Base-by-base conservation (phyloP, 2,888 invertebrate species). In the Tiliacea aurago region DNA sequence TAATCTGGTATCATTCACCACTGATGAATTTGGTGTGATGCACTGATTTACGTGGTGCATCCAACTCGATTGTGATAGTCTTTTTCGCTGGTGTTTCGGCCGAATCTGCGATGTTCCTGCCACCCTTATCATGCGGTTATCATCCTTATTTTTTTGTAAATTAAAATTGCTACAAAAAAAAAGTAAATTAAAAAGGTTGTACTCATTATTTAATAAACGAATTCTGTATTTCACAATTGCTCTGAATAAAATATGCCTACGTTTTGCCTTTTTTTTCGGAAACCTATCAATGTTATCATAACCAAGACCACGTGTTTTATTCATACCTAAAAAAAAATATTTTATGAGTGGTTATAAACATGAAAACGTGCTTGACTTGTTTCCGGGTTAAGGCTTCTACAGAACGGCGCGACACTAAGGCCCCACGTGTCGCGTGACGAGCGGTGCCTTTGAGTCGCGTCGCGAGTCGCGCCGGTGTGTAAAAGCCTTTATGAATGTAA, bases 1-100 rank as follows among this genome's bases (percentile, higher is more conserved):
- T 87, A 83, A 74, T 74, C 70, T 45, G 51, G 62, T 41, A 86
- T 78, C 82, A 81, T 28, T 74, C 80, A 77, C 66, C 72, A 71
- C 58, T 43, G 23, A 73, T 58, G 61, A 73, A 76, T 70, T 66
- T 78, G 63, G 55, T 53, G 49, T 64, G 61, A 76, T 79, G 80
- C 53, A 65, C 69, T 75, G 49, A 55, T 63, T 61, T 66, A 74
- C 41, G 43, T 41, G 43, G 43, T 65, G 55, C n/a, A 67, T 73
- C 69, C 56, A 51, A 47, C 37, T 18, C 23, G 41, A 37, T 58
- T 47, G 5, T 64, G 7, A 7, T 0, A 11, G 15, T 28, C 49
- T 37, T 65, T 28, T 62, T 56, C 13, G 55, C 49, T 45, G 51
- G 47, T 37, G 1, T 41, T 56, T 83, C 67, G 15, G 45, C 43